These are phyloP conservation scores for Contarinia nasturtii DNA, from an alignment of 1,140 invertebrate species.

Conservation along the genomic window DNA sequence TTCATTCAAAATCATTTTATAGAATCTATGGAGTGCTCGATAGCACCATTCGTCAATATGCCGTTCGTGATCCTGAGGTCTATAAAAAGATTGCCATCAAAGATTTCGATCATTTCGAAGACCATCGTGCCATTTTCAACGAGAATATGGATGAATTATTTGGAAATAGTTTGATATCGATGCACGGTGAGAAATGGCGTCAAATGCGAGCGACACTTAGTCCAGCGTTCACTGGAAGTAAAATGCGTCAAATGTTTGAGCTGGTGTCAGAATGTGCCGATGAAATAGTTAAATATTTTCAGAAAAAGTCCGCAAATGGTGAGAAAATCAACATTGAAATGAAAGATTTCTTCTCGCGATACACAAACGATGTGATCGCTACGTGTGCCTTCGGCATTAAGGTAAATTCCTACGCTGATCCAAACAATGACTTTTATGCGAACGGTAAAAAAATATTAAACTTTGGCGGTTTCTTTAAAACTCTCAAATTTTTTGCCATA, in stretches of 20 bases:
- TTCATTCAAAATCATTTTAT: too few species aligned
- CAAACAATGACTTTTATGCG: constrained; percentile 20
- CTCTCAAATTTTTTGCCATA: constrained; percentile 5
- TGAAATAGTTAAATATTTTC: background rate
- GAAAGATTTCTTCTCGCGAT: constrained; percentile 16
- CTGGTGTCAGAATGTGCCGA: constrained; percentile 14
- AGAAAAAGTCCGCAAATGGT: constrained; percentile 3
- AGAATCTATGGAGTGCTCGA: background rate
- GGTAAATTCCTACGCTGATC: constrained; percentile 14
- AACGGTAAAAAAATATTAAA: constrained; percentile 10
- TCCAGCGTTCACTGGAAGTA: constrained; percentile 31
- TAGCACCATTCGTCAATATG: background rate
- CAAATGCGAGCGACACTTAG: constrained; percentile 27
- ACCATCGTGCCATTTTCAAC: constrained; percentile 8
- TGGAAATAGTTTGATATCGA: constrained; percentile 22
- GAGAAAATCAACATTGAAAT: constrained; percentile 15
- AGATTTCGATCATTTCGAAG: constrained; percentile 17
- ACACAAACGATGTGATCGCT: constrained; percentile 20
- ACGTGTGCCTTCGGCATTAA: constrained; percentile 19
- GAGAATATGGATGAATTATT: constrained; percentile 11
- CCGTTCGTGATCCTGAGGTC: constrained; percentile 11
- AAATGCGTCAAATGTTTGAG: constrained; percentile 26
- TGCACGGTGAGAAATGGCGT: constrained; percentile 28
- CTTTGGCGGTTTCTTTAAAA: constrained; percentile 6
- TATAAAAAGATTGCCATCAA: constrained; percentile 17